These are phyloP conservation scores for Ceyx cyanopectus DNA, from an alignment of 2,113 vertebrate species.

Conservation along the genomic window DNA sequence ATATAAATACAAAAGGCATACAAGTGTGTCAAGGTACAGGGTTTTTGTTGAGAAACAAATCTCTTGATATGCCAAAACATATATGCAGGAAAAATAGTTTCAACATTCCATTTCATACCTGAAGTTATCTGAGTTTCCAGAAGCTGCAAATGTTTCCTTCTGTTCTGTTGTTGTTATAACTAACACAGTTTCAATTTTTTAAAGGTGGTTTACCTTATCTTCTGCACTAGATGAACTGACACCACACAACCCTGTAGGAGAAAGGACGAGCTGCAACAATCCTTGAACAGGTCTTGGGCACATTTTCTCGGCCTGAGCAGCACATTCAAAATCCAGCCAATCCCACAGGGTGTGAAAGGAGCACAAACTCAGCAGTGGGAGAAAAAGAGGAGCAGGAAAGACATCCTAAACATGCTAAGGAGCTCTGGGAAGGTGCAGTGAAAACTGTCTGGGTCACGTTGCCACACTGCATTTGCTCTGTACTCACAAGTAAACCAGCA, in stretches of 20 bases:
- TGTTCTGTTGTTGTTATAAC: neutral
- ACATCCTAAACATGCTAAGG: neutral
- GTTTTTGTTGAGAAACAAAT: neutral
- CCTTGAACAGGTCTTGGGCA: neutral
- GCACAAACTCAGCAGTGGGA: neutral
- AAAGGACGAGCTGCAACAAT: neutral
- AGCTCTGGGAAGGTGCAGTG: neutral
- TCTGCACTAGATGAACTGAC: neutral
- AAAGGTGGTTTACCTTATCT: neutral
- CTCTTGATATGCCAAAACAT: neutral
- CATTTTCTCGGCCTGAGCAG: neutral
- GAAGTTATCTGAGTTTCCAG: neutral
- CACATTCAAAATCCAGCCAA: neutral
- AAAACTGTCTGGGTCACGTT: neutral
- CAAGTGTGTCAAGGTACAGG: neutral
- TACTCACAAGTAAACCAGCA: neutral
- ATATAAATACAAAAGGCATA: fast-evolving
- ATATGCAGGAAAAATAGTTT: neutral
- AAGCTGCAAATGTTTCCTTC: neutral
- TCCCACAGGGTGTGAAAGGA: neutral
- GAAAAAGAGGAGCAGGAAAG: neutral
- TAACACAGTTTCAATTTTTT: neutral
- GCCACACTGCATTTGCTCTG: neutral
- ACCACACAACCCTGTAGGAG: neutral
- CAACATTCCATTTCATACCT: neutral